Evolutionary conservation across 2,113 vertebrate genomes (phyloP).

Genomic region (Malurus alboscapulatus): DNA sequence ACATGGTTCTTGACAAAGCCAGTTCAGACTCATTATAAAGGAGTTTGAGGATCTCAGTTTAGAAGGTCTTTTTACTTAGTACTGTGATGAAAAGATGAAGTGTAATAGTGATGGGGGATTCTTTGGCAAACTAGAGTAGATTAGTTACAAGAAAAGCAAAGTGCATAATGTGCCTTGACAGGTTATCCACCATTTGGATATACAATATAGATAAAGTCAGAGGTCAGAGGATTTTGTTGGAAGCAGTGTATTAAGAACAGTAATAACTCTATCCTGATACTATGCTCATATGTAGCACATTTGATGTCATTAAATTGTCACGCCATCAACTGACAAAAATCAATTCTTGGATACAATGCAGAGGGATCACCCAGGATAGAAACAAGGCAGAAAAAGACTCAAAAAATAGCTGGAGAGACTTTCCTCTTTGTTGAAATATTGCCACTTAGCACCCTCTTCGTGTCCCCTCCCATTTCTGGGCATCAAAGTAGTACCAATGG

Average conservation of each 20-base stretch:
- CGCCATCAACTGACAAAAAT: background rate
- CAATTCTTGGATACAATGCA: background rate
- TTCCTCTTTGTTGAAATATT: background rate
- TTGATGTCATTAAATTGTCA: background rate
- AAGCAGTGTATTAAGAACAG: background rate
- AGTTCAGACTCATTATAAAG: background rate
- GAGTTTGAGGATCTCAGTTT: background rate
- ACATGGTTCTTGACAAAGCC: background rate
- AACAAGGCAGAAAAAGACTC: background rate
- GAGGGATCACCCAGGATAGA: background rate
- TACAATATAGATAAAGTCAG: background rate
- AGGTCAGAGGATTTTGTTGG: background rate
- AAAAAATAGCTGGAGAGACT: background rate
- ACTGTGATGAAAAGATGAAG: background rate
- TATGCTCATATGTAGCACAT: background rate
- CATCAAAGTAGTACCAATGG: background rate
- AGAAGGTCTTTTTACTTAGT: background rate
- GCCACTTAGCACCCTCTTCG: background rate
- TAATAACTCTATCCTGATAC: background rate
- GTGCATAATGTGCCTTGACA: background rate
- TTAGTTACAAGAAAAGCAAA: background rate
- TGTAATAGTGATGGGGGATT: background rate
- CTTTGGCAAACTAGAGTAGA: background rate
- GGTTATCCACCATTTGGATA: background rate
- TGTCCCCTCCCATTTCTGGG: background rate